phyloP scores from a whole-genome alignment of 2,113 vertebrate species.

The Atractosteus spatula region DNA sequence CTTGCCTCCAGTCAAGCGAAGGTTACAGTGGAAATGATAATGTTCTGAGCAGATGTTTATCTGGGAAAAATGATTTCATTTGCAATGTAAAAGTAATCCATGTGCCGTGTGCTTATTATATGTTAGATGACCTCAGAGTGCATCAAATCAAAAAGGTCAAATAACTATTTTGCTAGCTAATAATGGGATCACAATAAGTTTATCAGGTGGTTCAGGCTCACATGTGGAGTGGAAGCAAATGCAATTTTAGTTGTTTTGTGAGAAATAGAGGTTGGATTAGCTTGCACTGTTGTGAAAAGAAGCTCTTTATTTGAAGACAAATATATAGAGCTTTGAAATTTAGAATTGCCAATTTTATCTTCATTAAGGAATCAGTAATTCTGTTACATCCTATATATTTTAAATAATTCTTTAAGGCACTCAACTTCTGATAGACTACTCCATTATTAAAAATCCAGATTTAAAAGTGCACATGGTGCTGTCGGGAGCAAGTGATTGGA shows the following conservation, averaged over 20 bases:
- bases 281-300: conserved; percentile 25
- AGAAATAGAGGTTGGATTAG: conserved; percentile 34
- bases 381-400: no score
- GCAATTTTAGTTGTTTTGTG: conserved; percentile 18
- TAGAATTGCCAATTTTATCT: conserved; percentile 3
- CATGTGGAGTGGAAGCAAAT: conserved; percentile 22
- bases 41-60: conserved; percentile 48
- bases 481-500: no score
- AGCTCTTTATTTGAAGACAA: conserved; percentile 19
- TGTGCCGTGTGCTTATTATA: conserved; percentile 52
- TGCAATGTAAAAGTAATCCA: conserved; percentile 65
- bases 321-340: conserved; percentile 19
- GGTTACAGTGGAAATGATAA: conserved; percentile 23
- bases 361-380: no score
- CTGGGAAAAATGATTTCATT: conserved; percentile 62
- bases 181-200: conserved; percentile 54
- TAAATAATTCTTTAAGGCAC: no score
- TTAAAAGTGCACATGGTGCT: no score
- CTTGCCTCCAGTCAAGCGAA: conserved; percentile 26
- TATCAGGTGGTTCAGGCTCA: conserved; percentile 11
- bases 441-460: no score
- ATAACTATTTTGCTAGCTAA: conserved; percentile 57
- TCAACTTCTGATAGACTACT: no score
- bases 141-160: conserved; percentile 54
- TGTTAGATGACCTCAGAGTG: conserved; percentile 41